A percentile compares a stretch with the other conserved stretches of the same genome.
Conservation (phyloP, 2,113 vertebrate genomes). For the Tichodroma muraria region DNA sequence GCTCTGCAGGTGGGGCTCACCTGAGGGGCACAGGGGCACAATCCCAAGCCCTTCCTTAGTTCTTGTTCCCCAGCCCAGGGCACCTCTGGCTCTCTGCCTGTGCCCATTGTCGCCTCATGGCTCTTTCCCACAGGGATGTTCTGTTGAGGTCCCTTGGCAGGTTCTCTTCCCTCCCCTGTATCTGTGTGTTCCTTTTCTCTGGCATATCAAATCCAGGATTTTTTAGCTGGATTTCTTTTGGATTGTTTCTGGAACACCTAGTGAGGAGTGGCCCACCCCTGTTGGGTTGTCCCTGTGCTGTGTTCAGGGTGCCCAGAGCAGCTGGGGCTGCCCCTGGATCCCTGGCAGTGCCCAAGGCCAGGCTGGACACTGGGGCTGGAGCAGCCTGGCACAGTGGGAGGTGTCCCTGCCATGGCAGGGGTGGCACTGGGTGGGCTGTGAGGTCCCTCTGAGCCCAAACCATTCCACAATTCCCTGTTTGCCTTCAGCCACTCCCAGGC, state of each 20-base stretch:
- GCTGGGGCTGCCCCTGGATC: not conserved
- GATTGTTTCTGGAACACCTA: no score
- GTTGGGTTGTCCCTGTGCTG: not conserved
- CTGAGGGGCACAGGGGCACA: not conserved
- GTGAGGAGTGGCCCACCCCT: not conserved
- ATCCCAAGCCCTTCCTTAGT: not conserved
- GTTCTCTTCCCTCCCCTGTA: not conserved
- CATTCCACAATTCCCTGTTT: not conserved
- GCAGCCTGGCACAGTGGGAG: not conserved
- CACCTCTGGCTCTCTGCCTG: not conserved
- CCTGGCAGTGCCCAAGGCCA: not conserved
- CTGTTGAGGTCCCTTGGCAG: not conserved
- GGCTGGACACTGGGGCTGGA: not conserved
- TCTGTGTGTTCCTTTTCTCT: not conserved
- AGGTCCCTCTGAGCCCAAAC: not conserved
- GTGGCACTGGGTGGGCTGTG: rapidly evolving
- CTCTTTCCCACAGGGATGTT: not conserved
- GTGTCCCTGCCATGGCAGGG: not conserved
- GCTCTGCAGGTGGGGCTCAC: not conserved
- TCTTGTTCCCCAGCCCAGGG: not conserved
- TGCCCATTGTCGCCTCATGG: not conserved
- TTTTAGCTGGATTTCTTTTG: not conserved
- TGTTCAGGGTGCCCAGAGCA: not conserved
- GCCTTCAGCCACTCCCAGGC: not conserved
- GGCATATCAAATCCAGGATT: not conserved